Evolutionary conservation across 2,113 vertebrate genomes (phyloP).

Genomic region (Melospiza melodia): DNA sequence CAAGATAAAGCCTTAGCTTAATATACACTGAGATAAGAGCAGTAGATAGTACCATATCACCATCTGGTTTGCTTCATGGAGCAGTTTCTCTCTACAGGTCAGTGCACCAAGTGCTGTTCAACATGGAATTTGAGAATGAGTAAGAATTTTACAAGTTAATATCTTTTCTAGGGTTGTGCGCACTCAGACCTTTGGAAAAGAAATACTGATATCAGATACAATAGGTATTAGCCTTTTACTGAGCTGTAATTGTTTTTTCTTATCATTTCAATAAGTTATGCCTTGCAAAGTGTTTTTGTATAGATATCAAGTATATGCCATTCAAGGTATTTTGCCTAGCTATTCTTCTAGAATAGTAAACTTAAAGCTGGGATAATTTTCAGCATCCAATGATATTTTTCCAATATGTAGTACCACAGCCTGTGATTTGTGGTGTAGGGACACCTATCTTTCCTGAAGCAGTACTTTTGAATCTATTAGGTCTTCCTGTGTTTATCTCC

Average conservation of each 20-base stretch:
- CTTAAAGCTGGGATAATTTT: background rate
- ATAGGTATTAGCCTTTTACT: background rate
- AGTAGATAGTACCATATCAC: background rate
- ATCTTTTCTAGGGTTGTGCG: background rate
- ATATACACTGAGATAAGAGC: background rate
- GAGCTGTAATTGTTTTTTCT: background rate
- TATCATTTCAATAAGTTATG: background rate
- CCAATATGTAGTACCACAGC: accelerated
- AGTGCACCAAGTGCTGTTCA: background rate
- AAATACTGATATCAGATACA: background rate
- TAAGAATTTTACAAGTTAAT: background rate
- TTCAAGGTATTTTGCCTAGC: background rate
- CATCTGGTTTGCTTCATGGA: background rate
- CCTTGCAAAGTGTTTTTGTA: background rate
- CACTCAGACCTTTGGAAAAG: background rate
- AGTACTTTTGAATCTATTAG: background rate
- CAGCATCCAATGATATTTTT: background rate
- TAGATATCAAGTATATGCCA: background rate
- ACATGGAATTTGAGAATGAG: background rate
- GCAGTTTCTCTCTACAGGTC: background rate
- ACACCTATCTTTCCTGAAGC: background rate
- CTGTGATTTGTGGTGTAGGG: background rate
- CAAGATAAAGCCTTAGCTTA: conserved; percentile 25
- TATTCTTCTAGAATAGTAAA: background rate
- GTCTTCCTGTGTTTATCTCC: background rate